These are phyloP conservation scores for Phorcus lineatus DNA, from an alignment of 2,888 invertebrate species.

Conservation along the genomic window DNA sequence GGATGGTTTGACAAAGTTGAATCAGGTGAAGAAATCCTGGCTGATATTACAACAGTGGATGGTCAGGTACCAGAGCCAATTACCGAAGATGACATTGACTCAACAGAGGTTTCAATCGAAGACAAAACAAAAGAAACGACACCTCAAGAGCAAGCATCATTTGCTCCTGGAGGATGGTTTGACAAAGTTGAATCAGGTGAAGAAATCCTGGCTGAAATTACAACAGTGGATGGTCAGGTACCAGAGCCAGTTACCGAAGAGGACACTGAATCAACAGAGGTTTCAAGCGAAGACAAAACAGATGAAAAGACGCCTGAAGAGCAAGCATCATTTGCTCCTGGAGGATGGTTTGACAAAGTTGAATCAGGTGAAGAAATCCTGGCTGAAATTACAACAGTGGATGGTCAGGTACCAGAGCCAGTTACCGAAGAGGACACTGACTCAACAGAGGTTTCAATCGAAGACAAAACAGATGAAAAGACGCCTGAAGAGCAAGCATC, in stretches of 20 bases:
- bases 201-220: slow-evolving; percentile 1
- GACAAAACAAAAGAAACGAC: background rate
- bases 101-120: background rate
- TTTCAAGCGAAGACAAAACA: background rate
- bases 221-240: background rate
- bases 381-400: background rate
- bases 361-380: background rate
- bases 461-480: too few relatives aligned
- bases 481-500: too few relatives aligned
- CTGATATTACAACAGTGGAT: too few relatives aligned
- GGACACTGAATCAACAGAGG: background rate
- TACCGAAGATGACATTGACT: background rate
- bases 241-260: background rate
- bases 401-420: background rate
- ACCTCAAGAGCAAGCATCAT: background rate
- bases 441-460: too few relatives aligned
- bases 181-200: background rate
- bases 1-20: too few relatives aligned
- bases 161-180: slow-evolving; percentile 12
- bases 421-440: background rate
- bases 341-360: background rate
- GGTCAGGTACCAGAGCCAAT: too few relatives aligned
- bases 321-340: background rate
- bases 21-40: too few relatives aligned
- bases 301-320: background rate